Percentiles rank a stretch among this genome's conserved stretches.
phyloP scores from a whole-genome alignment of 1,140 invertebrate species.

The Leptonema lineaticorne region DNA sequence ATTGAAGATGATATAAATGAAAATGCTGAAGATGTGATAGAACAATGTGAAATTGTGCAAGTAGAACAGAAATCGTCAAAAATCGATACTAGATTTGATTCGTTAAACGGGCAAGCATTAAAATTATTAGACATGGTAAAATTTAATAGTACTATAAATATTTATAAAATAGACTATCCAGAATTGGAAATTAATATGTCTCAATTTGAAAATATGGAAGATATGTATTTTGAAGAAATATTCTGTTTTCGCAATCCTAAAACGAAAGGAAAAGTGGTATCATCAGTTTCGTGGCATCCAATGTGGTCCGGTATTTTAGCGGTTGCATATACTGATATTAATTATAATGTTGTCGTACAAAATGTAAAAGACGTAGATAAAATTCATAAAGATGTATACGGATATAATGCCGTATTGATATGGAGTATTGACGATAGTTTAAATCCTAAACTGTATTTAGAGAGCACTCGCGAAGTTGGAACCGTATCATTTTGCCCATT shows the following conservation, averaged over 20 bases:
- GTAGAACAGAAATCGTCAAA: neutral
- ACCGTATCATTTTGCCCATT: constrained; percentile 66
- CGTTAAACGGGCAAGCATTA: constrained; percentile 39
- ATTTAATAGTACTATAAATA: constrained; percentile 63
- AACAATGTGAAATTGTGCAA: neutral
- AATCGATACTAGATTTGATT: neutral
- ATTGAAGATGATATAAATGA: constrained; percentile 45
- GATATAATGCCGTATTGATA: constrained; percentile 65
- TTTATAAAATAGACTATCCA: constrained; percentile 65
- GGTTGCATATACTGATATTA: constrained; percentile 61
- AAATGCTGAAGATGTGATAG: constrained; percentile 6
- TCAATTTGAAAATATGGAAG: constrained; percentile 46
- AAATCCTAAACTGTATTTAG: constrained; percentile 68
- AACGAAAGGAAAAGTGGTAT: constrained; percentile 63
- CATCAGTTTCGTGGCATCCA: constrained; percentile 68
- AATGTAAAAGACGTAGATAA: constrained; percentile 46
- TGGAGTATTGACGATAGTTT: constrained; percentile 73
- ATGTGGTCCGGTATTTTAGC: constrained; percentile 65
- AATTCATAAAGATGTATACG: constrained; percentile 56
- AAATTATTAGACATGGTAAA: constrained; percentile 50
- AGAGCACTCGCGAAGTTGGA: constrained; percentile 65
- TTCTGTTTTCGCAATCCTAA: constrained; percentile 64
- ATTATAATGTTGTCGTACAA: constrained; percentile 43
- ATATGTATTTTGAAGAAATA: constrained; percentile 59
- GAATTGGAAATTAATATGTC: constrained; percentile 52